Percentiles rank a stretch among this genome's conserved stretches.
Conservation (phyloP, 2,888 invertebrate genomes). For the Formica aserva region DNA sequence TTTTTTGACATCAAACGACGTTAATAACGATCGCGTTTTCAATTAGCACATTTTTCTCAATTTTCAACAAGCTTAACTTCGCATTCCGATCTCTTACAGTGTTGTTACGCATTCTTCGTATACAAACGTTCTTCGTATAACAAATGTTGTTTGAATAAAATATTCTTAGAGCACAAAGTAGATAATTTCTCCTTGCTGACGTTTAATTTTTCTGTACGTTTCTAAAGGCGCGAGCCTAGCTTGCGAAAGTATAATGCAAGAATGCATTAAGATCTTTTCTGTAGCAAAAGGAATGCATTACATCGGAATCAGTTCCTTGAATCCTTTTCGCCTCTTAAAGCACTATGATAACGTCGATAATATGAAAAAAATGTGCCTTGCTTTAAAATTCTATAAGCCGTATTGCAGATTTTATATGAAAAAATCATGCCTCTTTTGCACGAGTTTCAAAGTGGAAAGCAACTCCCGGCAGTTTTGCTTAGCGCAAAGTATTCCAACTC, state of each 20-base stretch:
- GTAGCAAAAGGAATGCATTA: not conserved
- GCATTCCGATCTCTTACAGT: not conserved
- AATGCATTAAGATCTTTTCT: constrained; percentile 21
- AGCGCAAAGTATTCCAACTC: not conserved
- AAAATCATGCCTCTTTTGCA: not conserved
- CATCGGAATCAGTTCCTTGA: not conserved
- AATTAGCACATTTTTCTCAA: not conserved
- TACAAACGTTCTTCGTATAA: not conserved
- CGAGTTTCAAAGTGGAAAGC: not conserved
- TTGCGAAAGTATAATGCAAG: not conserved
- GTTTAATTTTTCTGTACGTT: constrained; percentile 21
- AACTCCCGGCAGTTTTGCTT: not conserved
- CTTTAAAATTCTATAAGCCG: not conserved
- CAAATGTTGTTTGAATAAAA: not conserved
- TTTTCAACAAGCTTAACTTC: not conserved
- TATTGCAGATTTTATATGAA: not conserved
- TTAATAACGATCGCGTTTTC: constrained; percentile 12
- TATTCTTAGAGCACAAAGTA: not conserved
- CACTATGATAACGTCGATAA: constrained; percentile 26
- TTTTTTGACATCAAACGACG: not conserved
- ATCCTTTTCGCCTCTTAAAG: not conserved
- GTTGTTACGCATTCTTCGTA: not conserved
- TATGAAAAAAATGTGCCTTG: not conserved
- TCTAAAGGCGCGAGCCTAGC: not conserved
- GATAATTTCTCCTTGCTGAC: not conserved